These are phyloP conservation scores for Pelmatolapia mariae DNA, from an alignment of 2,113 vertebrate species.

Conservation along the genomic window DNA sequence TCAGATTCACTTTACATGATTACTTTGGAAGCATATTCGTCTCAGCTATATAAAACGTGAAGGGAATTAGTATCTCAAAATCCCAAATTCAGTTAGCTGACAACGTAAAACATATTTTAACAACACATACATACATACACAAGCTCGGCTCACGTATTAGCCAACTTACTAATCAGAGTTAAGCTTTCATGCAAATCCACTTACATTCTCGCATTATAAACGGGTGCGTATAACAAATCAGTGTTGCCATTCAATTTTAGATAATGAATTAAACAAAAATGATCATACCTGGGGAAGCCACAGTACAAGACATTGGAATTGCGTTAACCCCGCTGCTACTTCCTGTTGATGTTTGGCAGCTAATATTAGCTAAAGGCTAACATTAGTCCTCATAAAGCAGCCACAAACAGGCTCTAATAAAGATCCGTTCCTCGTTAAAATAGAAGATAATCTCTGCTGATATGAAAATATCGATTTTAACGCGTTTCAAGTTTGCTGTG, in stretches of 20 bases:
- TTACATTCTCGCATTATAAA: neutral
- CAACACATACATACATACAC: neutral
- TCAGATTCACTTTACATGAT: neutral
- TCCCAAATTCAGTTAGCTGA: neutral
- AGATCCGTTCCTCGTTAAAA: neutral
- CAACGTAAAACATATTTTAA: neutral
- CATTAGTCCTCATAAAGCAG: neutral
- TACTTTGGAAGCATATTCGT: neutral
- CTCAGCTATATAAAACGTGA: neutral
- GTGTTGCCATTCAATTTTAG: neutral
- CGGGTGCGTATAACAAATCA: neutral
- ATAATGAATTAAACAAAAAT: neutral
- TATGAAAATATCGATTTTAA: neutral
- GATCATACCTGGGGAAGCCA: slow-evolving; percentile 51
- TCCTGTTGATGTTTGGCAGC: slow-evolving; percentile 58
- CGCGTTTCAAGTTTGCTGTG: neutral
- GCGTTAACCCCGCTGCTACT: slow-evolving; percentile 14
- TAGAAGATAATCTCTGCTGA: neutral
- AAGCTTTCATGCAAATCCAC: neutral
- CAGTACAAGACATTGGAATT: slow-evolving; percentile 42
- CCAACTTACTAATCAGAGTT: neutral
- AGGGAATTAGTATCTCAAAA: neutral
- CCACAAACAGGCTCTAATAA: neutral
- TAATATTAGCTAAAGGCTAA: slow-evolving; percentile 41
- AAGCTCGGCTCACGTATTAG: neutral